A percentile compares a stretch with the other conserved stretches of the same genome.
Evolutionary conservation across 1,140 invertebrate genomes (phyloP).

Genomic region (Phenacoccus solenopsis): DNA sequence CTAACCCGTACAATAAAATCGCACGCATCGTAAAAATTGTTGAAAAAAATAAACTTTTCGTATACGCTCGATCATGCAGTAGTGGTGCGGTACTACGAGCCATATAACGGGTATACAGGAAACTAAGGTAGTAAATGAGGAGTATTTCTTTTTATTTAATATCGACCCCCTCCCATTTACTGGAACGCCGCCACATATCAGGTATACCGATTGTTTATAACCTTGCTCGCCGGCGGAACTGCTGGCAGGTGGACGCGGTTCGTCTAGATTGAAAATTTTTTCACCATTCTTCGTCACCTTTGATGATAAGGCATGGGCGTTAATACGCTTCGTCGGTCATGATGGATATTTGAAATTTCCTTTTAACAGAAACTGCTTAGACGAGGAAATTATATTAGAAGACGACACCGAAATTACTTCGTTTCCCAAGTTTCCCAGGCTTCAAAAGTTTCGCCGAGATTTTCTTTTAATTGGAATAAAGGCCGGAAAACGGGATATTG

Average conservation of each 20-base stretch:
- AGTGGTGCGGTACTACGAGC: background rate
- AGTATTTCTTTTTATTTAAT: slow-evolving; percentile 4
- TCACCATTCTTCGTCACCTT: background rate
- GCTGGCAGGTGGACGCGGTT: background rate
- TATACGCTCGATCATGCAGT: background rate
- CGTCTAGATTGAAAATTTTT: background rate
- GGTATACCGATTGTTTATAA: background rate
- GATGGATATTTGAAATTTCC: no score
- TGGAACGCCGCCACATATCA: background rate
- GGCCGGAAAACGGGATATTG: background rate
- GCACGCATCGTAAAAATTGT: background rate
- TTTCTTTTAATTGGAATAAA: background rate
- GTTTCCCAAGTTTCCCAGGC: no score
- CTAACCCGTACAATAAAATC: background rate
- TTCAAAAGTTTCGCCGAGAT: background rate
- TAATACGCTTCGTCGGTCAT: background rate
- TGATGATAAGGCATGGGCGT: background rate
- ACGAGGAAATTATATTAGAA: no score
- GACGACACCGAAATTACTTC: no score
- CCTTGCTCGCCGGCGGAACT: background rate
- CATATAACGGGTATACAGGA: background rate
- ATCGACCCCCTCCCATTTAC: background rate
- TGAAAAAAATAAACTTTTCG: background rate
- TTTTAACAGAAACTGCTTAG: no score
- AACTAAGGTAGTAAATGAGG: background rate